These are phyloP conservation scores for Hermatobates lingyangjiaoensis DNA, from an alignment of 1,140 invertebrate genomes.

Conservation along the genomic window DNA sequence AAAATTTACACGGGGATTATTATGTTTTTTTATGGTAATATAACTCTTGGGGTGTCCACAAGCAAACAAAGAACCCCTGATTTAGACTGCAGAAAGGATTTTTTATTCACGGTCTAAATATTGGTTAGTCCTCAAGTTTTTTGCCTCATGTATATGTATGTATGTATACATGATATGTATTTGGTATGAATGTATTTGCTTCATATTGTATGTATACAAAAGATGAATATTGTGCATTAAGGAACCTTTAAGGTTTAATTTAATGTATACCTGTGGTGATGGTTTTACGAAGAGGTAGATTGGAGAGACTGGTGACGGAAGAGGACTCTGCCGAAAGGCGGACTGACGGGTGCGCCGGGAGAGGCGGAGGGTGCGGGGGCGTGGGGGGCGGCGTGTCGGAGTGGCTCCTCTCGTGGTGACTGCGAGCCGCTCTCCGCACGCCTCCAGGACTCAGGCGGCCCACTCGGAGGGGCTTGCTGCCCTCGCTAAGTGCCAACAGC, in stretches of 20 bases:
- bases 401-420: slow-evolving; percentile 61
- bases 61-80: no score
- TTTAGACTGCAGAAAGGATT: no score
- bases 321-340: slow-evolving; percentile 86
- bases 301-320: slow-evolving; percentile 79
- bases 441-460: slow-evolving; percentile 22
- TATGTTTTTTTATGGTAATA: no score
- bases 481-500: slow-evolving; percentile 66
- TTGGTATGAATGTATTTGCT: no score
- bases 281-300: slow-evolving; percentile 71
- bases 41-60: no score
- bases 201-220: no score
- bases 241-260: background rate
- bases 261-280: slow-evolving; percentile 57
- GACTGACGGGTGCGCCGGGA: slow-evolving; percentile 36
- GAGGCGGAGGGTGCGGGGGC: slow-evolving; percentile 26
- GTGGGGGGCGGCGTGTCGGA: slow-evolving; percentile 77
- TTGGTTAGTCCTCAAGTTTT: no score
- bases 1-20: no score
- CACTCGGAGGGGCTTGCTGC: slow-evolving; percentile 58
- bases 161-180: no score
- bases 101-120: no score
- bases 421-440: slow-evolving; percentile 35
- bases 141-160: no score
- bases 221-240: no score